phyloP scores from a whole-genome alignment of 2,797 vertebrate species.

The Pseudocheirus occidentalis region DNA sequence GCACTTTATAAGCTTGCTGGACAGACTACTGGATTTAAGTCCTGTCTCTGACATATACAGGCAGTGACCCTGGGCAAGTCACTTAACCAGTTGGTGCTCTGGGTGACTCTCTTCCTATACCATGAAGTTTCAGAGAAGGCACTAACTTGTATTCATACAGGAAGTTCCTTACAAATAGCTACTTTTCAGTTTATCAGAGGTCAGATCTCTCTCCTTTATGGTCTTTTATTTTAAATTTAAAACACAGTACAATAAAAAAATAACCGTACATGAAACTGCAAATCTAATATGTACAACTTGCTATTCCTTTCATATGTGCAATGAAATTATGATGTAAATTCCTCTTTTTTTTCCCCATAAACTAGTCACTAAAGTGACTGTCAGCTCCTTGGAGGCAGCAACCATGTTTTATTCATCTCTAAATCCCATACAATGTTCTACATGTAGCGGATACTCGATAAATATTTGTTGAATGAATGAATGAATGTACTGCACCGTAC shows the following conservation, averaged over 20 bases:
- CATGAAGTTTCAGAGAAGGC: not conserved
- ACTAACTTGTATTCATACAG: not conserved
- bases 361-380: not conserved
- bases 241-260: not conserved
- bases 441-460: not conserved
- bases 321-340: not conserved
- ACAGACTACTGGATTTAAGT: not conserved
- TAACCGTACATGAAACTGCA: not conserved
- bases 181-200: not conserved
- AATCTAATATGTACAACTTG: not conserved
- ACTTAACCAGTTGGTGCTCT: not conserved
- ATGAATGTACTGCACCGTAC: not conserved
- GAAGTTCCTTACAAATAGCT: not conserved
- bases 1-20: not conserved
- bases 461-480: slow-evolving; percentile 2
- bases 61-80: not conserved
- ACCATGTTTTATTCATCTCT: not conserved
- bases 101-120: not conserved
- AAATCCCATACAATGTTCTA: not conserved
- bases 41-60: not conserved
- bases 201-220: not conserved
- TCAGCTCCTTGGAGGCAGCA: not conserved
- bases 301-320: not conserved
- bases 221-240: not conserved
- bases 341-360: not conserved